These are phyloP conservation scores for Therioaphis trifolii DNA, from an alignment of 2,888 invertebrate species.

Conservation along the genomic window DNA sequence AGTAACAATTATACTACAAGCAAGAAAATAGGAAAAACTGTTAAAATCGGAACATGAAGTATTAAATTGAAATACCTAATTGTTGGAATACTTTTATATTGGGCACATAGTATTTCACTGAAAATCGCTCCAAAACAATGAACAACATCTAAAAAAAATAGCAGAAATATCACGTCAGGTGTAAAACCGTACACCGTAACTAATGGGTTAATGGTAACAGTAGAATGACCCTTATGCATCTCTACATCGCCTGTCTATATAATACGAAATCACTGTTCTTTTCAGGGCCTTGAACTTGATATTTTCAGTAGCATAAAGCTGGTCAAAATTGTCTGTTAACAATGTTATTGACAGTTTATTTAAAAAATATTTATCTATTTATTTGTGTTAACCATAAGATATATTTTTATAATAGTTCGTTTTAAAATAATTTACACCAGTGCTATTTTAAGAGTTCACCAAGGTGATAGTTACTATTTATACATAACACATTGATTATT, in stretches of 20 bases:
- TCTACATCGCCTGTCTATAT: neutral
- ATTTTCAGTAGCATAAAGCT: too few relatives aligned
- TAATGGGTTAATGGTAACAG: conserved; percentile 58
- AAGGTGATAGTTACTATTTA: too few relatives aligned
- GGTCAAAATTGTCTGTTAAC: too few relatives aligned
- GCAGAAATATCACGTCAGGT: conserved; percentile 45
- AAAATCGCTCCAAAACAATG: conserved; percentile 57
- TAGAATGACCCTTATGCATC: conserved; percentile 56
- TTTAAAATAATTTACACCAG: too few relatives aligned
- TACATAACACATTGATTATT: too few relatives aligned
- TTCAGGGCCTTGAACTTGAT: conserved; percentile 55
- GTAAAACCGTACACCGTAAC: conserved; percentile 55
- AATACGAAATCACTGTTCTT: conserved; percentile 36
- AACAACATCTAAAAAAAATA: conserved; percentile 33
- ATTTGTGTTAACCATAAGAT: too few relatives aligned
- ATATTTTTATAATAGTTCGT: too few relatives aligned
- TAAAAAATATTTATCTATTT: too few relatives aligned
- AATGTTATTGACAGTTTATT: too few relatives aligned
- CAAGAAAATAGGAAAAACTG: neutral
- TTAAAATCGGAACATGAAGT: conserved; percentile 33
- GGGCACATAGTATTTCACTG: conserved; percentile 53
- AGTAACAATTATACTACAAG: neutral
- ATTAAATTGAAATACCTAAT: conserved; percentile 50
- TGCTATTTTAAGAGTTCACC: too few relatives aligned
- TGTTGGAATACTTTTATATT: conserved; percentile 53